phyloP scores from a whole-genome alignment of 2,113 vertebrate species.

The Neotoma lepida region DNA sequence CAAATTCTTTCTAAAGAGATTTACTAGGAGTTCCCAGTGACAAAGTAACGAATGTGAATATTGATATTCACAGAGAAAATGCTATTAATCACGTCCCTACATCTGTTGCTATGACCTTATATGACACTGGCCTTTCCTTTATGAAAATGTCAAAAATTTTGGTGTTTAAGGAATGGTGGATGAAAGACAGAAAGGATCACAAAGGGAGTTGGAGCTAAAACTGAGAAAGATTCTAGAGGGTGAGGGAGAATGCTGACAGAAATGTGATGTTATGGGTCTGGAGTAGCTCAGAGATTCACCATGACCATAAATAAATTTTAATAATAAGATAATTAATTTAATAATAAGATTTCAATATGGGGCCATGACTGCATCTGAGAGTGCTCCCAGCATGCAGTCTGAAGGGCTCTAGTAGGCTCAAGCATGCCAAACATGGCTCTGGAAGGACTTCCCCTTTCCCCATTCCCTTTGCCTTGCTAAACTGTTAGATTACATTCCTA shows the following conservation, averaged over 20 bases:
- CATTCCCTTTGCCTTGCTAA: not conserved
- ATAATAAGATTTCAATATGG: not conserved
- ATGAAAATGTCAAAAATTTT: not conserved
- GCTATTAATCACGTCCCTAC: not conserved
- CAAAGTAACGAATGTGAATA: not conserved
- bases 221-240: not conserved
- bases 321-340: not conserved
- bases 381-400: not conserved
- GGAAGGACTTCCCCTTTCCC: not conserved
- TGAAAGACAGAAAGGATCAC: not conserved
- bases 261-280: not conserved
- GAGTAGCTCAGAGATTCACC: not conserved
- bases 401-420: not conserved
- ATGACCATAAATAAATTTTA: not conserved
- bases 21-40: not conserved
- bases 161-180: not conserved
- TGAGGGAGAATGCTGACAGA: not conserved
- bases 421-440: not conserved
- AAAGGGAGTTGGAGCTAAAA: not conserved
- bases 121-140: not conserved
- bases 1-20: not conserved
- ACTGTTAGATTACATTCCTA: not conserved
- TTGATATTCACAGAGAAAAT: not conserved
- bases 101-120: not conserved
- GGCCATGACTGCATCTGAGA: not conserved